Evolutionary conservation across 1,140 invertebrate genomes (phyloP).

Genomic region (Hestina assimilis): DNA sequence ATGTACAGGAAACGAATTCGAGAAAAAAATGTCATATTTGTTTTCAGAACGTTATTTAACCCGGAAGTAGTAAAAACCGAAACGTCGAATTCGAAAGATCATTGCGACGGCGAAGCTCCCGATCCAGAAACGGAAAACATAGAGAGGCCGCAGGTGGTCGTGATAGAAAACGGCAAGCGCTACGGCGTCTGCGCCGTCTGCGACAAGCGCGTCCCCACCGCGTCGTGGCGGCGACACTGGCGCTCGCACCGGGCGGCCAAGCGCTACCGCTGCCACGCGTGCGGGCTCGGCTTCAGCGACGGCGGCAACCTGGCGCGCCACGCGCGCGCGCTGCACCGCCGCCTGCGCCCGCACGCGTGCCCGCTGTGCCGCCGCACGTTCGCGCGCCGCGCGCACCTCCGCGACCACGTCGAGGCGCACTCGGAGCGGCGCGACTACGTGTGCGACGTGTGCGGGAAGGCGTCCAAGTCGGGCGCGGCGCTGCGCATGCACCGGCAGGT

Average conservation of each 20-base stretch:
- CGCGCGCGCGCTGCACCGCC: slow-evolving; percentile 72
- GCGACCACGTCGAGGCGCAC: slow-evolving; percentile 73
- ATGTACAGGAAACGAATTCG: too few species aligned
- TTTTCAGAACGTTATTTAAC: too few species aligned
- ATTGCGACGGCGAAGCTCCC: too few species aligned
- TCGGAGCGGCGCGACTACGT: slow-evolving; percentile 79
- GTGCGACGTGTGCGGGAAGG: slow-evolving; percentile 68
- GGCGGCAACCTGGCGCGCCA: slow-evolving; percentile 74
- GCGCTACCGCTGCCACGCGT: slow-evolving; percentile 45
- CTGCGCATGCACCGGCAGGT: slow-evolving; percentile 48
- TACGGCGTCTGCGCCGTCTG: slow-evolving; percentile 74
- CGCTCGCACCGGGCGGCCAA: slow-evolving; percentile 28
- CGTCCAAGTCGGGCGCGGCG: slow-evolving; percentile 45
- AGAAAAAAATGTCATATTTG: too few species aligned
- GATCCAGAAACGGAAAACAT: background rate
- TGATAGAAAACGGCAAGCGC: slow-evolving; percentile 34
- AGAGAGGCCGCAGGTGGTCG: background rate
- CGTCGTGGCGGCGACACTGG: slow-evolving; percentile 48
- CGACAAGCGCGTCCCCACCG: slow-evolving; percentile 58
- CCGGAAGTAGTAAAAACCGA: too few species aligned
- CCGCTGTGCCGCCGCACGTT: slow-evolving; percentile 71
- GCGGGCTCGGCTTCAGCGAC: slow-evolving; percentile 53
- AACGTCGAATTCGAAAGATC: too few species aligned
- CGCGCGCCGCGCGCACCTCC: slow-evolving; percentile 68
- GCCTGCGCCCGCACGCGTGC: slow-evolving; percentile 74